Percentiles rank a stretch among this genome's conserved stretches.
Conservation (phyloP, 2,113 vertebrate genomes). For the Syngnathus floridae region DNA sequence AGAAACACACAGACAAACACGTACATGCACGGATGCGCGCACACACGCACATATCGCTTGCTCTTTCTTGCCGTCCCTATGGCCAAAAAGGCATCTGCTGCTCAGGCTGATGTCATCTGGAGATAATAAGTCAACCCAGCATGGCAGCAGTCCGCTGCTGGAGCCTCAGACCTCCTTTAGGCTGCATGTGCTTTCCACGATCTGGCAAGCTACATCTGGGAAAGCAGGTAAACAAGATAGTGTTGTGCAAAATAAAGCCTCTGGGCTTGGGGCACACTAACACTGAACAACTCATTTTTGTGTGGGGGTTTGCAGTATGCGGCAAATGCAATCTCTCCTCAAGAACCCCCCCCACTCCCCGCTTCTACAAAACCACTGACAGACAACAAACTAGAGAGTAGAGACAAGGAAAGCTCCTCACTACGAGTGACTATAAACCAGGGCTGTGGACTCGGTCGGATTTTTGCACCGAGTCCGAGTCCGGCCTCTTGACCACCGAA, state of each 20-base stretch:
- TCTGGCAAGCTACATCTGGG: conserved; percentile 46
- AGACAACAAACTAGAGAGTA: background rate
- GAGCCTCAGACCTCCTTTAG: conserved; percentile 34
- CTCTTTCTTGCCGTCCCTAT: conserved; percentile 40
- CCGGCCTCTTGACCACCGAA: too few species aligned
- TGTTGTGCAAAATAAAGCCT: conserved; percentile 16
- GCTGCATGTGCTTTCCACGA: conserved; percentile 34
- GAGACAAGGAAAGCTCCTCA: background rate
- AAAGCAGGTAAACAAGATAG: background rate
- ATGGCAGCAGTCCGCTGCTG: conserved; percentile 54
- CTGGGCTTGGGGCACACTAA: conserved; percentile 9
- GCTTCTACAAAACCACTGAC: background rate
- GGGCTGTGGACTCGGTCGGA: too few species aligned
- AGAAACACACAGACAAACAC: background rate
- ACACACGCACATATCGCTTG: conserved; percentile 2
- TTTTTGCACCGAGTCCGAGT: too few species aligned
- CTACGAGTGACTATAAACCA: conserved; percentile 10
- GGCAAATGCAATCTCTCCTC: conserved; percentile 2
- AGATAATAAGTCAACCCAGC: conserved; percentile 68
- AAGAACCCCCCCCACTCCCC: background rate
- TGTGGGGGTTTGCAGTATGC: conserved; percentile 8
- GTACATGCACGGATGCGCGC: background rate
- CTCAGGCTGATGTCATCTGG: conserved; percentile 72
- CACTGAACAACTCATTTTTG: conserved; percentile 25
- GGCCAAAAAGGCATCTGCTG: conserved; percentile 69